These are phyloP conservation scores for Lithobius niger DNA, from an alignment of 1,140 invertebrate genomes.

Conservation along the genomic window DNA sequence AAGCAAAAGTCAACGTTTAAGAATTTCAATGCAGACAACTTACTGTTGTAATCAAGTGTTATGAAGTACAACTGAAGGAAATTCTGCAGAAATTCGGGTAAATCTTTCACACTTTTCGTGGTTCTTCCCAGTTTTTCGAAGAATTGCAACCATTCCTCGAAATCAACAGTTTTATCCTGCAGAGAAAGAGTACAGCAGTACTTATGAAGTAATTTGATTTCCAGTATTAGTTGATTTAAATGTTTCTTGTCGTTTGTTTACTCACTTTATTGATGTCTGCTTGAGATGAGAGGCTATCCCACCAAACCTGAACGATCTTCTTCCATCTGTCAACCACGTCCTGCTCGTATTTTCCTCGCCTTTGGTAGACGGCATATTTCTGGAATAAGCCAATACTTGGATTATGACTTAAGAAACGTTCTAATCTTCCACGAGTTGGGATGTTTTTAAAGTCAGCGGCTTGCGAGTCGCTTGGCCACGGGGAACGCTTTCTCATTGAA, in stretches of 20 bases:
- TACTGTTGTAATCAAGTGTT: slow-evolving; percentile 25
- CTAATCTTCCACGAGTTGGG: too few species aligned
- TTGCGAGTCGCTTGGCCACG: too few species aligned
- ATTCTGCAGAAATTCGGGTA: slow-evolving; percentile 25
- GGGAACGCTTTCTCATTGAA: too few species aligned
- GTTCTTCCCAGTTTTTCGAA: slow-evolving; percentile 22
- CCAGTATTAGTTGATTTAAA: too few species aligned
- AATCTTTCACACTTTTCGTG: slow-evolving; percentile 20
- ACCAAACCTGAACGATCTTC: slow-evolving; percentile 25
- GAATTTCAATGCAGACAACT: too few species aligned
- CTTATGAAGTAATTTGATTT: slow-evolving; percentile 7
- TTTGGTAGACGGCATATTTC: slow-evolving; percentile 25
- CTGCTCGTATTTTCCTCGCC: slow-evolving; percentile 25
- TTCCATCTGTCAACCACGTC: slow-evolving; percentile 26
- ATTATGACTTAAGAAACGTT: too few species aligned
- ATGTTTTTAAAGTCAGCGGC: too few species aligned
- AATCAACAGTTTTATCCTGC: slow-evolving; percentile 25
- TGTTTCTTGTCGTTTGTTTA: too few species aligned
- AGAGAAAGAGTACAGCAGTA: not conserved
- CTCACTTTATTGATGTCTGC: slow-evolving; percentile 25
- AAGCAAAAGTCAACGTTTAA: too few species aligned
- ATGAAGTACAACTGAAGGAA: slow-evolving; percentile 26
- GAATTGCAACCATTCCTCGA: slow-evolving; percentile 27
- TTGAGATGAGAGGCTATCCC: slow-evolving; percentile 23
- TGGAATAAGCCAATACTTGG: too few species aligned